Evolutionary conservation across 2,113 vertebrate genomes (phyloP).

Genomic region (Macrotis lagotis): DNA sequence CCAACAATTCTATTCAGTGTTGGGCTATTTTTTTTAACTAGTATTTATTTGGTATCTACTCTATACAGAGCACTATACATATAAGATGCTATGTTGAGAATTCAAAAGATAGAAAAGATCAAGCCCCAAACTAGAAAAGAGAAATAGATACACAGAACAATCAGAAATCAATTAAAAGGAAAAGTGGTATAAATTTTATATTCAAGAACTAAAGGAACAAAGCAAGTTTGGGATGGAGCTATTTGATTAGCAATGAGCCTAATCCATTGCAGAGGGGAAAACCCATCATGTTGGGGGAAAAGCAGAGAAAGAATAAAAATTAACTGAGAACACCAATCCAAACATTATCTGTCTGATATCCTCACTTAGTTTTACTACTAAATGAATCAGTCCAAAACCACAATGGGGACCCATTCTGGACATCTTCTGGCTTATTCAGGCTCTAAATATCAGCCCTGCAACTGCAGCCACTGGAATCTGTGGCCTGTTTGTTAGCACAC

Average conservation of each 20-base stretch:
- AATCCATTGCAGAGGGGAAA: not conserved
- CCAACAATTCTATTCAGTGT: constrained; percentile 38
- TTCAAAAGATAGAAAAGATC: not conserved
- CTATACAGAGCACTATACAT: not conserved
- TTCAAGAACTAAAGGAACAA: not conserved
- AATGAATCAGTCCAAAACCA: not conserved
- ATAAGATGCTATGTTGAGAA: not conserved
- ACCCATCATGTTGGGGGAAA: not conserved
- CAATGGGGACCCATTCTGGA: not conserved
- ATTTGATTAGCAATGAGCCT: not conserved
- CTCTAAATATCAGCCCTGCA: not conserved
- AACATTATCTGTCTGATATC: no score
- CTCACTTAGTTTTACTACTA: not conserved
- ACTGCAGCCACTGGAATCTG: constrained; percentile 13
- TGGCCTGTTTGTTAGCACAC: constrained; percentile 61
- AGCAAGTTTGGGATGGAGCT: not conserved
- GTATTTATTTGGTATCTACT: not conserved
- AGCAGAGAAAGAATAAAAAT: not conserved
- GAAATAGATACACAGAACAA: not conserved
- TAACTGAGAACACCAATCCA: not conserved
- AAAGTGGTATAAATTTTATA: not conserved
- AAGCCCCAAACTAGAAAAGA: not conserved
- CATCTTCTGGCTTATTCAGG: not conserved
- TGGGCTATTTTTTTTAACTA: not conserved
- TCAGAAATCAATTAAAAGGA: not conserved